Percentiles rank a stretch among this genome's conserved stretches.
phyloP scores from a whole-genome alignment of 2,113 vertebrate species.

The Salvator merianae region DNA sequence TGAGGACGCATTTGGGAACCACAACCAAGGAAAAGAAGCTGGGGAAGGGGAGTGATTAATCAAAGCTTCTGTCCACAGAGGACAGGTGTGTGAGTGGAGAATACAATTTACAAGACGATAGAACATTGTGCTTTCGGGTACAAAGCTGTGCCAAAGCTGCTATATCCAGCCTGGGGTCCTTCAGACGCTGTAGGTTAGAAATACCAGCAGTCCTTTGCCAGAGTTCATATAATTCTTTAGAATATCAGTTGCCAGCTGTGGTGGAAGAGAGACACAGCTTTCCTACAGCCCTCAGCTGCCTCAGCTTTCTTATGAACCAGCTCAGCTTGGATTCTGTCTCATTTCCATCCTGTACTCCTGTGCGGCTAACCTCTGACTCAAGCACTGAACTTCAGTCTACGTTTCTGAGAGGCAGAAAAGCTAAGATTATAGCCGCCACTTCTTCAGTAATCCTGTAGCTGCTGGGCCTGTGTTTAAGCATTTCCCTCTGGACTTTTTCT shows the following conservation, averaged over 20 bases:
- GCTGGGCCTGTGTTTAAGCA: background rate
- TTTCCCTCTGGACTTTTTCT: background rate
- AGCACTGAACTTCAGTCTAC: background rate
- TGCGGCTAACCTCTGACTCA: background rate
- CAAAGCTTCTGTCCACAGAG: background rate
- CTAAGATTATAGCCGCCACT: background rate
- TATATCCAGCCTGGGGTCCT: background rate
- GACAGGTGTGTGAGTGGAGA: background rate
- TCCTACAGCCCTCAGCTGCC: background rate
- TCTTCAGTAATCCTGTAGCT: background rate
- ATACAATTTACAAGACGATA: too few species aligned
- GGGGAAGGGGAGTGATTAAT: background rate
- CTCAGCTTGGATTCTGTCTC: background rate
- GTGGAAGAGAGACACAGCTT: background rate
- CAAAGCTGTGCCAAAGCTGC: background rate
- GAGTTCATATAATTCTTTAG: background rate
- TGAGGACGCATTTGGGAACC: background rate
- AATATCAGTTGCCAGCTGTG: background rate
- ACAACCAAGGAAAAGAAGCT: background rate
- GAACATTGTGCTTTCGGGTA: background rate
- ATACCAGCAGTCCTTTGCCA: background rate
- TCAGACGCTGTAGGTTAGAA: background rate
- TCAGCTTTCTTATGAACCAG: background rate
- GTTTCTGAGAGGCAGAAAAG: background rate
- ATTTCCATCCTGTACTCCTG: background rate